Evolutionary conservation across 2,888 invertebrate species (phyloP), one percentile per base, ranked within the genome.

Genomic region (Leptinotarsa tumamoca): DNA sequence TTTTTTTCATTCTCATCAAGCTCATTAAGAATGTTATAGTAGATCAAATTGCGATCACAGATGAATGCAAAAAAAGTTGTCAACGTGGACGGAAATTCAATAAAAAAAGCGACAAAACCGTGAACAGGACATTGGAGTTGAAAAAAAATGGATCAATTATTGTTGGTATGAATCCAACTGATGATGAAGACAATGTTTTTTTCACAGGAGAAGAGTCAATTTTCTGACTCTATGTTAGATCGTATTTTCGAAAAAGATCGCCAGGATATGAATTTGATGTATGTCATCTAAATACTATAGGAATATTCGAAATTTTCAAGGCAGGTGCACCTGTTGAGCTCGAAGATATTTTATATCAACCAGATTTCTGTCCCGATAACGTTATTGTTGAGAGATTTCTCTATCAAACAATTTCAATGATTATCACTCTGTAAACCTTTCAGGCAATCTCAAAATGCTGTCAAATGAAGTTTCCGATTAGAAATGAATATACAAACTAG

Each of bases 251-350:
- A 18, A 56, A 56, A 4, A 56, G 10, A 21, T 56, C 0, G 1
- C 56, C 56, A 56, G 56, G 56, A 21, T 18, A 56, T 56, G 56
- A 56, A 56, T 56, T 56, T 56, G 56, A 21, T 4, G 56, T 21
- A 1, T 3, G 3, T 18, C 18, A 56, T 10, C 3, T 56, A 1
- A 18, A 56, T 56, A 56, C 56, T 21, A 7, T 21, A 18, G 56
- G 56, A 56, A 51, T 14, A 51, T 17, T 17, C 7, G 4, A 17
- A 51, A 13, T 17, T 4, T 51, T 51, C 51, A 51, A 51, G 14
- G 51, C 17, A 17, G 2, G 51, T 51, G 51, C 51, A 51, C 14
- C 51, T 51, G 2, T 52, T 17, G 52, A 52, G 17, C 14, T 14
- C 15, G 1, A 52, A 52, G 4, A 52, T 52, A 52, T 52, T 52